Base-by-base conservation (phyloP, 2,888 invertebrate species). In the Priocnemis perturbator region DNA sequence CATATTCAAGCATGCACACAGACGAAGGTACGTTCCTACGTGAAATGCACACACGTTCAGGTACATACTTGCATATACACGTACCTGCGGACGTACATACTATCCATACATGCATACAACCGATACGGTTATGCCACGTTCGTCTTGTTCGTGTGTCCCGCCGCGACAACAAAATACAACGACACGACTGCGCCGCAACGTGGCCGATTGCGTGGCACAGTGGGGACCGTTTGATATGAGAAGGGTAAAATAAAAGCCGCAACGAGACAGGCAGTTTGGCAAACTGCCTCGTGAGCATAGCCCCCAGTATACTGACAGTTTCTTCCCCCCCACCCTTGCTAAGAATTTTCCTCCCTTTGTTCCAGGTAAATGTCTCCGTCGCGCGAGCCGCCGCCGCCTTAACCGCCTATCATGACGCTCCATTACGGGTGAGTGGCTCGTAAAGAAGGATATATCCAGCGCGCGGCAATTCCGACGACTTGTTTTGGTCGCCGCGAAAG, bases 281-380 rank as follows among this genome's bases (percentile, higher is more conserved):
- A 65, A 71, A 71, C 53, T 61, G 62, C 64, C 65, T 20, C 48
- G 55, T n/a, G 30, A 67, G 62, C 23, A 52, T 67, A 61, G 64
- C 45, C 52, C 17, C 19, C 45, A 2, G 47, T 23, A 47, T 37
- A 55, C 55, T 64, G 26, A 37, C 37, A 5, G 26, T 26, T 26
- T 26, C 37, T 37, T 11, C 11, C 2, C 11, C 37, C 37, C 7
- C 1, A 11, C 37, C 11, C 4, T 11, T 47, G 23, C 56, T 66
- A 64, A 64, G 58, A 59, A 59, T 56, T 47, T 64, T 78, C 47
- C 75, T 64, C 69, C 69, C 60, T 79, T 68, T 81, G 84, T 85
- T 85, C 59, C 84, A 85, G 85, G 85, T 85, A 82, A 85, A 80
- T 78, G 71, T 78, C 73, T 45, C 52, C 15, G 15, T 19, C 7